Percentiles rank a stretch among this genome's conserved stretches.
phyloP scores from a whole-genome alignment of 2,113 vertebrate genomes.

The Rhynchomys soricoides region DNA sequence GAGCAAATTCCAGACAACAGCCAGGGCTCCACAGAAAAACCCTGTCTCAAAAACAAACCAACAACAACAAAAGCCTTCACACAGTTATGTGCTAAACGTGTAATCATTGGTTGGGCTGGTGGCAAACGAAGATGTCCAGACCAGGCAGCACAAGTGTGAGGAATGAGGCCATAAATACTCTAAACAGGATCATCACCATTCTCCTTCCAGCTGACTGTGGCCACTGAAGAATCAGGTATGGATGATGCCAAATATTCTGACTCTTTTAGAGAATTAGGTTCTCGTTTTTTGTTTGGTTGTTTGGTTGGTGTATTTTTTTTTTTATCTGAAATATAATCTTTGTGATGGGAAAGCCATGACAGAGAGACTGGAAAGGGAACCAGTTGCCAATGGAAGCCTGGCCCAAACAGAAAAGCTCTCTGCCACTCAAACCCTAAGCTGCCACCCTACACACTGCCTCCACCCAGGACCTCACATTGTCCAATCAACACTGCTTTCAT shows the following conservation, averaged over 20 bases:
- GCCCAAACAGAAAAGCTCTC: background rate
- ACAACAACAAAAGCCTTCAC: background rate
- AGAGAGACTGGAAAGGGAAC: background rate
- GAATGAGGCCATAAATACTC: background rate
- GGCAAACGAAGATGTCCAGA: background rate
- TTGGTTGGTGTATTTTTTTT: too few relatives aligned
- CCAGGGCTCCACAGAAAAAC: background rate
- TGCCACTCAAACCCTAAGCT: background rate
- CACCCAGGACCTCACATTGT: background rate
- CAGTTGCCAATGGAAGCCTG: background rate
- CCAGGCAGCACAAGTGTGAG: background rate
- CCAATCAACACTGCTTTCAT: background rate
- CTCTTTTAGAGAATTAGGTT: background rate
- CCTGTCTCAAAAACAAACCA: too few relatives aligned
- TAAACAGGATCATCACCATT: background rate
- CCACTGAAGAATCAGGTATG: background rate
- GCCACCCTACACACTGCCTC: background rate
- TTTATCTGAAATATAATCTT: slow-evolving; percentile 23
- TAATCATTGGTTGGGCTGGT: background rate
- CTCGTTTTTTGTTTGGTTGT: background rate
- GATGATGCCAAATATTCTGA: background rate
- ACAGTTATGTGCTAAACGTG: background rate
- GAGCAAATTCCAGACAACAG: background rate
- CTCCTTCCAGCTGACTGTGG: background rate
- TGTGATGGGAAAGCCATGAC: background rate